Percentiles rank a stretch among this genome's conserved stretches.
phyloP scores from a whole-genome alignment of 2,888 invertebrate species.

The Drosophila phalerata region DNA sequence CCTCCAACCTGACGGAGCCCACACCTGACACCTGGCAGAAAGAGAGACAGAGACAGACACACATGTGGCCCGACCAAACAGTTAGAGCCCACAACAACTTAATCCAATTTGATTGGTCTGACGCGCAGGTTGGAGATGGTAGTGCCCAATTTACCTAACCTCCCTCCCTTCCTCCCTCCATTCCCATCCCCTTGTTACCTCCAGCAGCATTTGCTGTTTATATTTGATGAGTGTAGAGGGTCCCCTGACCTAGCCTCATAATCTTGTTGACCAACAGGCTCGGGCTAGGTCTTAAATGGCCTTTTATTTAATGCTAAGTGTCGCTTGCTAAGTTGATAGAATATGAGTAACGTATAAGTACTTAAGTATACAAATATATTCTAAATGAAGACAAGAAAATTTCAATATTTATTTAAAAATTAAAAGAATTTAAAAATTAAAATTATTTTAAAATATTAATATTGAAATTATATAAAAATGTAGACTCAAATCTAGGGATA shows the following conservation, averaged over 20 bases:
- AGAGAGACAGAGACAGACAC: background rate
- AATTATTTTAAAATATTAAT: too few relatives aligned
- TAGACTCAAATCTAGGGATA: too few relatives aligned
- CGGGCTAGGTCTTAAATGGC: constrained; percentile 65
- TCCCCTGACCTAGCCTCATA: constrained; percentile 32
- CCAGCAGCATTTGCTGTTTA: constrained; percentile 28
- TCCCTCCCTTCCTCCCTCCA: background rate
- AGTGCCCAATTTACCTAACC: background rate
- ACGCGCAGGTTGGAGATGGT: constrained; percentile 27
- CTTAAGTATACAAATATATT: too few relatives aligned
- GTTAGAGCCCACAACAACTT: constrained; percentile 63
- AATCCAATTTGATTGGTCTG: constrained; percentile 74
- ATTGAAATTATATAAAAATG: too few relatives aligned
- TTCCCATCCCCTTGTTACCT: background rate
- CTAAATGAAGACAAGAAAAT: too few relatives aligned
- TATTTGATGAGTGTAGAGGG: constrained; percentile 42
- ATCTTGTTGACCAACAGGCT: constrained; percentile 46
- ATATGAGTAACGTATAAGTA: background rate
- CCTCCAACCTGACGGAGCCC: constrained; percentile 7
- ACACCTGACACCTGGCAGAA: constrained; percentile 24
- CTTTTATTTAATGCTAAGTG: constrained; percentile 71
- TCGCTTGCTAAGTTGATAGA: constrained; percentile 38
- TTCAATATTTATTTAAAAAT: too few relatives aligned
- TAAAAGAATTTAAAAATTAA: too few relatives aligned
- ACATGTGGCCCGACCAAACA: constrained; percentile 9